Percentiles rank a stretch among this genome's conserved stretches.
Evolutionary conservation across 2,797 vertebrate species (phyloP).

Genomic region (Champsocephalus gunnari): DNA sequence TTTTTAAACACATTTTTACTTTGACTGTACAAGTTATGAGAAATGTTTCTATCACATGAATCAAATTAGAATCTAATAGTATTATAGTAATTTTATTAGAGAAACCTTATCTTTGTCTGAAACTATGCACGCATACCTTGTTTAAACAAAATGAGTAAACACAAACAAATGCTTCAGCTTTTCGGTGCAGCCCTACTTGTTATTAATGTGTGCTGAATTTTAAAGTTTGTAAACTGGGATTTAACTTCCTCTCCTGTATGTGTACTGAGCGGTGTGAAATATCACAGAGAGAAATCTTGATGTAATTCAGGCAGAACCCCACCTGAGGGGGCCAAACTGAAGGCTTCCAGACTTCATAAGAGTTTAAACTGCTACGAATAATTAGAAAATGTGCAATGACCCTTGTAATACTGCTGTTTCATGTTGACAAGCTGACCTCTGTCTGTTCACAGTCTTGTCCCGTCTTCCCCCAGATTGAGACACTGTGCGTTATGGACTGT

Average conservation of each 20-base stretch:
- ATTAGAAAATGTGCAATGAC: slow-evolving; percentile 30
- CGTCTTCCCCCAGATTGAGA: slow-evolving; percentile 41
- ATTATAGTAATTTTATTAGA: too few relatives aligned
- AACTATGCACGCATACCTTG: too few relatives aligned
- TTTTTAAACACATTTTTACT: too few relatives aligned
- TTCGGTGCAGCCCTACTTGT: not conserved
- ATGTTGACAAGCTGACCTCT: slow-evolving; percentile 50
- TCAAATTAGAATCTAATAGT: too few relatives aligned
- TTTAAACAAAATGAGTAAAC: too few relatives aligned
- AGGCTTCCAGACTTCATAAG: slow-evolving; percentile 17
- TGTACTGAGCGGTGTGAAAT: not conserved
- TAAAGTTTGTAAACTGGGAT: slow-evolving; percentile 5
- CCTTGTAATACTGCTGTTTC: slow-evolving; percentile 29
- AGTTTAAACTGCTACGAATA: slow-evolving; percentile 12
- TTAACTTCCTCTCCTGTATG: slow-evolving; percentile 1
- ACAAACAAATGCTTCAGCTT: too few relatives aligned
- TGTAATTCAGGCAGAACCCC: slow-evolving; percentile 54
- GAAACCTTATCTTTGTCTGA: too few relatives aligned
- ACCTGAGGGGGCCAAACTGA: slow-evolving; percentile 64
- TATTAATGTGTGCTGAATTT: slow-evolving; percentile 24
- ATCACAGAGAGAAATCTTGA: slow-evolving; percentile 7
- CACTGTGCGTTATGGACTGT: slow-evolving; percentile 53
- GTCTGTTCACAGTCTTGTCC: slow-evolving; percentile 42
- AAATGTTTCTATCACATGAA: too few relatives aligned
- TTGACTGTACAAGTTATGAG: too few relatives aligned